Percentiles rank a stretch among this genome's conserved stretches.
Evolutionary conservation across 2,888 invertebrate genomes (phyloP).

Genomic region (Macaria notata): DNA sequence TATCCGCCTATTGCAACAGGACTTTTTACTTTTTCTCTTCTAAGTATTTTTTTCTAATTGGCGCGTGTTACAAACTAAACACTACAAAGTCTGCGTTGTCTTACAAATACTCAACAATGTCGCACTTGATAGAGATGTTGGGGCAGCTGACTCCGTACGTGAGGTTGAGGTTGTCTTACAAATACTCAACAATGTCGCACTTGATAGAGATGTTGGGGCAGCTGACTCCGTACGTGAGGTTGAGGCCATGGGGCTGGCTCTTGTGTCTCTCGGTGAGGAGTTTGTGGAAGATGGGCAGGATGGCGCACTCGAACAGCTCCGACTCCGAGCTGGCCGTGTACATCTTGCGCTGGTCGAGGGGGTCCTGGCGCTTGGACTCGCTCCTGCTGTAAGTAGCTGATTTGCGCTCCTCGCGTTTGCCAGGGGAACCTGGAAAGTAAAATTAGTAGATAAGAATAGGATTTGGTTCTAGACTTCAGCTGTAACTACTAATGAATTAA

Average conservation of each 20-base stretch:
- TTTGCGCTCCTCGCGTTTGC: constrained; percentile 73
- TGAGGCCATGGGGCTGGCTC: constrained; percentile 85
- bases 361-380: constrained; percentile 70
- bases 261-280: constrained; percentile 92
- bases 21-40: too few relatives aligned
- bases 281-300: constrained; percentile 95
- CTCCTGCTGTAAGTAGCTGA: constrained; percentile 74
- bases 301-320: constrained; percentile 92
- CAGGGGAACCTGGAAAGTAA: constrained; percentile 56
- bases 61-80: constrained; percentile 26
- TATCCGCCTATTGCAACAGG: too few relatives aligned
- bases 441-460: too few relatives aligned
- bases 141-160: constrained; percentile 94
- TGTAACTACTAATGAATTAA: too few relatives aligned
- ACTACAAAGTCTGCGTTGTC: constrained; percentile 39
- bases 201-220: constrained; percentile 97
- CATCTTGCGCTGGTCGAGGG: constrained; percentile 77
- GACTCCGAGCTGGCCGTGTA: constrained; percentile 92
- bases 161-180: constrained; percentile 86
- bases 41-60: too few relatives aligned
- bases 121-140: constrained; percentile 97
- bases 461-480: too few relatives aligned
- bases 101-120: constrained; percentile 96
- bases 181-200: constrained; percentile 97
- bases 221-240: constrained; percentile 90